Conservation (phyloP, 2,797 vertebrate genomes). For the Sebastes hubbsi region DNA sequence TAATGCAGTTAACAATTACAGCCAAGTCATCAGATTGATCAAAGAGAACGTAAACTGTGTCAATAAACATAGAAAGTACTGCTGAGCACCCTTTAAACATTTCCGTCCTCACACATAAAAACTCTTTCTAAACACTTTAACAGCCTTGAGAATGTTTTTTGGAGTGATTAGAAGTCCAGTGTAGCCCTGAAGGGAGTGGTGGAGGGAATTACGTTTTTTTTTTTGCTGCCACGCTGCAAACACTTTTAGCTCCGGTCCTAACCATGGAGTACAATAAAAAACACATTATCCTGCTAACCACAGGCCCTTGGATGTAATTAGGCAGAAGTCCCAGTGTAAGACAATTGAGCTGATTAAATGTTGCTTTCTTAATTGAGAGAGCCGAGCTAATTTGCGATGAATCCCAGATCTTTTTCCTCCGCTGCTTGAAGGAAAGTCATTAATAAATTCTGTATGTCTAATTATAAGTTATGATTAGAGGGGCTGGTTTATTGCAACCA, state of each 20-base stretch:
- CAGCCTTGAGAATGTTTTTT: not conserved
- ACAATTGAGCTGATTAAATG: conserved; percentile 70
- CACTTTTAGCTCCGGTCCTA: conserved; percentile 9
- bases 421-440: conserved; percentile 42
- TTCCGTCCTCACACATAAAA: not conserved
- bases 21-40: not conserved
- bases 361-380: conserved; percentile 59
- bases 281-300: conserved; percentile 29
- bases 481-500: conserved; percentile 10
- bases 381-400: conserved; percentile 52
- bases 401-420: conserved; percentile 51
- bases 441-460: conserved; percentile 48
- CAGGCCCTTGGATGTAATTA: conserved; percentile 52
- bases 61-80: not conserved
- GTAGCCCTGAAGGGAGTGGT: not conserved
- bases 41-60: not conserved
- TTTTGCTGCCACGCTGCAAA: conserved; percentile 11
- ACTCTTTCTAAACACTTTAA: not conserved
- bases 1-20: not conserved
- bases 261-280: not conserved
- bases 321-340: conserved; percentile 51
- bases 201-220: not conserved
- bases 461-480: conserved; percentile 52
- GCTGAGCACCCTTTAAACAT: not conserved
- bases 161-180: conserved; percentile 14